Evolutionary conservation across 2,888 invertebrate genomes (phyloP), one percentile per base, ranked within the genome.

Genomic region (Apamea sordens): DNA sequence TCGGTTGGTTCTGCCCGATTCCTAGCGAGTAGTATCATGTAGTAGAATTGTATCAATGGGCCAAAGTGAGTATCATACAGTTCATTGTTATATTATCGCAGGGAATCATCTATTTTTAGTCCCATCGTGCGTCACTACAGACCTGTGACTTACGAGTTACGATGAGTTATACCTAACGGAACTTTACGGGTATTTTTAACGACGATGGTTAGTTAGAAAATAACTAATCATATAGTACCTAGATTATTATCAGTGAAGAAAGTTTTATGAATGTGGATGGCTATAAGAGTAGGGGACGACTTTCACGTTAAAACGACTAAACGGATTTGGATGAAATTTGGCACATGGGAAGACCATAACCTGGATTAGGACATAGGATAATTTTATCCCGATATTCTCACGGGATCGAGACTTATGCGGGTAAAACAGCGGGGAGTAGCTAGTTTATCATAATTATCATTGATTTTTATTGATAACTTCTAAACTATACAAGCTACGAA

Each of bases 101-200:
- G 18, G 44, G 44, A 59, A 56, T 32, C 0, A 10, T 41, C 70
- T 81, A 81, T 82, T 82, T 81, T 74, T 80, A 82, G 80, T 53
- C 0, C 0, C 36, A 41, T 5, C 24, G 53, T 44, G 36, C 53
- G 65, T 70, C 76, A 67, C 61, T 56, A 41, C 15, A 28, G 47
- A 24, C 11, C 50, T 13, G 41, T 41, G 36, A 36, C 6, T 32
- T 65, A 47, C 15, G 18, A 53, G 50, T 28, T 64, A 53, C 32
- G 65, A 10, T 18, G 21, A 21, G 44, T 53, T 15, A 50, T 18
- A 64, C 7, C 21, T 63, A 76, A 47, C n/a, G 18, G 24, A 47
- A 24, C 24, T 6, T 59, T 56, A 59, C 13, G 2, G 50, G 76
- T 61, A 28, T 7, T 6, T 15, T 36, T 53, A 4, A 53, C 4